phyloP scores from a whole-genome alignment of 2,888 invertebrate species.

The Pomacea canaliculata region DNA sequence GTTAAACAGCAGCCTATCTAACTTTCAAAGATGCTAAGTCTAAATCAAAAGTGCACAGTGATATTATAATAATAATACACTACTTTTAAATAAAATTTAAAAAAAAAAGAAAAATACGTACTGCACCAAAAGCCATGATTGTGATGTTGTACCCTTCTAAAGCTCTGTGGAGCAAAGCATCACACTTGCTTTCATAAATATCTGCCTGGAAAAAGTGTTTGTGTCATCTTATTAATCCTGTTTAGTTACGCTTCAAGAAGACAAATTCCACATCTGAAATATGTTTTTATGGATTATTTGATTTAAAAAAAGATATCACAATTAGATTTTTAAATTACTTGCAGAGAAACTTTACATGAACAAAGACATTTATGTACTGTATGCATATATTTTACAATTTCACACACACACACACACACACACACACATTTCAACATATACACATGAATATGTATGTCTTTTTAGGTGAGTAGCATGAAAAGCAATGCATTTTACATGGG shows the following conservation, averaged over 20 bases:
- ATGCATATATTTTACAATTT: neutral
- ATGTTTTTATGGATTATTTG: too few relatives aligned
- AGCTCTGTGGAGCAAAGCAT: constrained; percentile 57
- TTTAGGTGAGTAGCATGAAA: too few relatives aligned
- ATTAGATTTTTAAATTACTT: neutral
- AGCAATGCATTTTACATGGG: too few relatives aligned
- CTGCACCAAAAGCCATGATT: constrained; percentile 61
- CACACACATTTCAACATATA: constrained; percentile 1
- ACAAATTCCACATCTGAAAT: too few relatives aligned
- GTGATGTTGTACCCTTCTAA: constrained; percentile 64
- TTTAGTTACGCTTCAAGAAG: too few relatives aligned
- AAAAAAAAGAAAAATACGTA: constrained; percentile 42
- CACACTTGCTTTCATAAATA: constrained; percentile 58
- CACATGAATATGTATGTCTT: neutral
- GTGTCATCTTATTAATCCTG: neutral
- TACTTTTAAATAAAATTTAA: too few relatives aligned
- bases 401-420: neutral
- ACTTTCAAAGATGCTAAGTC: too few relatives aligned
- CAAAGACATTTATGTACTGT: neutral
- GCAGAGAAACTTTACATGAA: neutral
- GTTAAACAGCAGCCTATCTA: too few relatives aligned
- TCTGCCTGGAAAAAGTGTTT: constrained; percentile 42
- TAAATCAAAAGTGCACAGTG: too few relatives aligned
- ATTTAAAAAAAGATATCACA: too few relatives aligned
- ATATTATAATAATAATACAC: too few relatives aligned